Evolutionary conservation across 2,888 invertebrate species (phyloP), one percentile per base, ranked within the genome.

Genomic region (Polydrusus cervinus): DNA sequence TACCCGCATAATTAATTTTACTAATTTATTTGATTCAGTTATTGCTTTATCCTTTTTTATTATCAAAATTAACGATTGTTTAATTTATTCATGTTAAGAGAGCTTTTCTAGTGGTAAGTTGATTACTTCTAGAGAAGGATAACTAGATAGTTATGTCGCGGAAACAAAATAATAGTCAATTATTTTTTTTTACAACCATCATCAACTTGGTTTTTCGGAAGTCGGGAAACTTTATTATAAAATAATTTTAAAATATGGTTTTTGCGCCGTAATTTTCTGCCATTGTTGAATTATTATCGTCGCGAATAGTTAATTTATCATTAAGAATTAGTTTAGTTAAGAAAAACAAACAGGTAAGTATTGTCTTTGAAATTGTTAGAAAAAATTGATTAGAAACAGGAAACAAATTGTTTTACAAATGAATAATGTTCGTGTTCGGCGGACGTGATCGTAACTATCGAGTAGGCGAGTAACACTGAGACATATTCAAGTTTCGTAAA

Each of bases 161-260:
- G n/a, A n/a, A n/a, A n/a, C n/a, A n/a, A n/a, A n/a, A n/a, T n/a
- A n/a, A n/a, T n/a, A n/a, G n/a, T n/a, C n/a, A n/a, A n/a, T n/a
- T n/a, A n/a, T n/a, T n/a, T n/a, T n/a, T n/a, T n/a, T n/a, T n/a
- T n/a, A n/a, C n/a, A n/a, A n/a, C n/a, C n/a, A n/a, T n/a, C n/a
- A n/a, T n/a, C n/a, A n/a, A n/a, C n/a, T n/a, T n/a, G n/a, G n/a
- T n/a, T n/a, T n/a, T n/a, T n/a, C n/a, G n/a, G n/a, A n/a, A n/a
- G n/a, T n/a, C n/a, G n/a, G n/a, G n/a, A n/a, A n/a, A n/a, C n/a
- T n/a, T n/a, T n/a, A n/a, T n/a, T n/a, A n/a, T n/a, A n/a, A n/a
- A n/a, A n/a, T n/a, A n/a, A n/a, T n/a, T n/a, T n/a, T n/a, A 57
- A 69, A 69, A 38, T 68, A 68, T 68, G 57, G 38, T 55, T 68